Conservation (phyloP, 2,888 invertebrate species). For the Aporophyla nigra region DNA sequence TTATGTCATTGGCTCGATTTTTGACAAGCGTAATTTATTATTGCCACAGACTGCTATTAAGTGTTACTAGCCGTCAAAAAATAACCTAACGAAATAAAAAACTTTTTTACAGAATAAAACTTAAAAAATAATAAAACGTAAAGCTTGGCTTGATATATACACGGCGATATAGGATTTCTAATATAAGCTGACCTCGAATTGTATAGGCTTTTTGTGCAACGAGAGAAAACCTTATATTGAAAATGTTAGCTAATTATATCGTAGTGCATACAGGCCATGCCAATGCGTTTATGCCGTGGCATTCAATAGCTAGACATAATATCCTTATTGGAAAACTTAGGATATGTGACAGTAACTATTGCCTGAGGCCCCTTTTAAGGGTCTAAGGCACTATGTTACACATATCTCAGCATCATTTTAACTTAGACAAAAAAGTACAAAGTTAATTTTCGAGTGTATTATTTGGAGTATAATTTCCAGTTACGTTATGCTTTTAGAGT, state of each 20-base stretch:
- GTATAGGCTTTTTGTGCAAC: not conserved
- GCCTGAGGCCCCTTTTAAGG: not conserved
- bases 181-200: not conserved
- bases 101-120: not conserved
- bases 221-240: not conserved
- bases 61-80: not conserved
- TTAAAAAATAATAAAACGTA: not conserved
- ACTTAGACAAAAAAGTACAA: slow-evolving; percentile 71
- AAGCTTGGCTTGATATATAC: not conserved
- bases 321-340: not conserved
- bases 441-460: slow-evolving; percentile 67
- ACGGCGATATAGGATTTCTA: not conserved
- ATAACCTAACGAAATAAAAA: not conserved
- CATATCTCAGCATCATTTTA: slow-evolving; percentile 42
- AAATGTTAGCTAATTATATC: not conserved
- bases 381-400: slow-evolving; percentile 12
- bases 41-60: not conserved
- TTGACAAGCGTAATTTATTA: not conserved
- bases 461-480: slow-evolving; percentile 66
- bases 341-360: not conserved
- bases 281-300: not conserved
- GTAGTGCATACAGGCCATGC: no score
- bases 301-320: slow-evolving; percentile 10
- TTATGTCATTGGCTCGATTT: not conserved
- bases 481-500: slow-evolving; percentile 75